Evolutionary conservation across 2,797 vertebrate species (phyloP), one percentile per base, ranked within the genome.

Genomic region (Tragopan temminckii): DNA sequence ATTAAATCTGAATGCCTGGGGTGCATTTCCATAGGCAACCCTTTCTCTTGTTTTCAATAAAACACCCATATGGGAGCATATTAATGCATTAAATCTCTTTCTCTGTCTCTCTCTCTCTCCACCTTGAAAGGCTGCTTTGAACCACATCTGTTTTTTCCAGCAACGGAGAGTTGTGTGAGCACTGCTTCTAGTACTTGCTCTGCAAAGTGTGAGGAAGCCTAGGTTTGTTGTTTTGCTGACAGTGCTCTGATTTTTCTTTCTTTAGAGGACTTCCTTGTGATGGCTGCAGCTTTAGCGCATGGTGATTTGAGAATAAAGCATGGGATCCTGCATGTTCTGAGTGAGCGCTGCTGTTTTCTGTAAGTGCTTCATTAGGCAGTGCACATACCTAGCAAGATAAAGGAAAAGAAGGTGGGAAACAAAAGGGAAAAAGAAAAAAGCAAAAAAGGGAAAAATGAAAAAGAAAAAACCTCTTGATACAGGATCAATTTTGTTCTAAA

Each of bases 121-220:
- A 18, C 89, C 63, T 94, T 92, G 79, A 95, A 93, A 87, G 81
- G 13, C 59, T 69, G 64, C 92, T 96, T 92, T 95, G 90, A 96
- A 93, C 92, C 61, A 90, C 90, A 93, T 95, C 90, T 96, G 89
- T 42, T 94, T 96, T 96, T 92, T 64, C 48, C 75, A 90, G 89
- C 71, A 68, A 20, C 16, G 21, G 79, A 89, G 55, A 59, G 92
- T 87, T 0, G 53, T 90, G 69, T 58, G 81, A 13, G 71, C 38
- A 53, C 61, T 94, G 53, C 94, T 75, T 53, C 69, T 71, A 64
- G 52, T 53, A 31, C 64, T 82, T n/a, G 71, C 24, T 29, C 21
- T 57, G n/a, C 38, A 67, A 91, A 76, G 8, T 55, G 23, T 52
- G 70, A 63, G 75, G 66, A 64, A 80, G 64, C 40, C 27, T 3